A percentile compares a stretch with the other conserved stretches of the same genome.
Evolutionary conservation across 2,797 vertebrate genomes (phyloP).

Genomic region (Eremophila alpestris): DNA sequence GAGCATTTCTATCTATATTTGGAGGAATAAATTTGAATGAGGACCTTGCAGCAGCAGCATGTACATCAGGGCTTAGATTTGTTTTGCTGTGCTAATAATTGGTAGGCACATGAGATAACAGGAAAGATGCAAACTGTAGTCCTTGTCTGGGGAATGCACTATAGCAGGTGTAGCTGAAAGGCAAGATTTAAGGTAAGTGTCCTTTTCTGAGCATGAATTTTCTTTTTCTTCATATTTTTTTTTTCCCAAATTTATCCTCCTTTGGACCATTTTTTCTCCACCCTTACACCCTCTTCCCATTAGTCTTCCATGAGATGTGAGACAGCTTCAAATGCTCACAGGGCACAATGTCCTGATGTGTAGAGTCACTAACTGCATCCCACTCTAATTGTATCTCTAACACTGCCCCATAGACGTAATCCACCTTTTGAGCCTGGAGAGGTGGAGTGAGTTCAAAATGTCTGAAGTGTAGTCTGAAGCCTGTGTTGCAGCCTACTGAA

Average conservation of each 20-base stretch:
- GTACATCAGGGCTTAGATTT: not conserved
- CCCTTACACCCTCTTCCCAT: not conserved
- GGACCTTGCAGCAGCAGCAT: not conserved
- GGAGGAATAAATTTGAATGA: not conserved
- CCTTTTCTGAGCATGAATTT: not conserved
- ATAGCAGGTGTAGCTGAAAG: not conserved
- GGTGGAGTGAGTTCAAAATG: not conserved
- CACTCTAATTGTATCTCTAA: not conserved
- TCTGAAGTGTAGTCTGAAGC: not conserved
- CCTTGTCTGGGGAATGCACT: not conserved
- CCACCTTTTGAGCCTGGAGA: not conserved
- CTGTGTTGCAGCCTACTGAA: not conserved
- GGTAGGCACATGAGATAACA: not conserved
- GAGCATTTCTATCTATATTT: not conserved
- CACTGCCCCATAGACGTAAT: not conserved
- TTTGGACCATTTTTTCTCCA: not conserved
- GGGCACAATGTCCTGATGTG: no score
- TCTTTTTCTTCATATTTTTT: not conserved
- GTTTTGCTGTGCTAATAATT: not conserved
- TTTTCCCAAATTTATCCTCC: not conserved
- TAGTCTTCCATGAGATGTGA: not conserved
- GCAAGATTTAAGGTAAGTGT: not conserved
- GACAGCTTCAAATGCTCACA: not conserved
- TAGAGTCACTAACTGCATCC: not conserved
- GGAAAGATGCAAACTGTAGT: not conserved